phyloP scores from a whole-genome alignment of 2,113 vertebrate genomes.

The Saguinus midas region DNA sequence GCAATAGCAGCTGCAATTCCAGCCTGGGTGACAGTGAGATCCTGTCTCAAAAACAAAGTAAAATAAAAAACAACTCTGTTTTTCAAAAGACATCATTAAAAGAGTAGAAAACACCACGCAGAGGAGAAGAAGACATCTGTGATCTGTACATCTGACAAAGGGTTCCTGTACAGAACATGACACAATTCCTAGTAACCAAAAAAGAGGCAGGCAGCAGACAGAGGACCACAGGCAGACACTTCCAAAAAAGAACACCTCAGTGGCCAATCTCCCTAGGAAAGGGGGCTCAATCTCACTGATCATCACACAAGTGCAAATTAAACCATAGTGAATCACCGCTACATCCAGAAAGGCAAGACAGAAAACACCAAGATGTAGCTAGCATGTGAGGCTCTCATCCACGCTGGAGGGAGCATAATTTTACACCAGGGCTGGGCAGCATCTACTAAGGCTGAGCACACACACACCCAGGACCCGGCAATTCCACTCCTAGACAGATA shows the following conservation, averaged over 20 bases:
- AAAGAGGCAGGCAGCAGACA: neutral
- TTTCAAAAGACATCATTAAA: neutral
- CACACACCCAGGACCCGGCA: neutral
- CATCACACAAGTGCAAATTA: neutral
- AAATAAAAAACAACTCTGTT: neutral
- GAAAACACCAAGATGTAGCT: rapidly evolving
- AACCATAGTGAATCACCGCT: no score
- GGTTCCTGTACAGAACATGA: neutral
- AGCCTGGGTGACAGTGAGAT: no score
- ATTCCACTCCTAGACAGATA: neutral
- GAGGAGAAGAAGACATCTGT: neutral
- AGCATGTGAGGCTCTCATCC: no score
- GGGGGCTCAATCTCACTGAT: no score
- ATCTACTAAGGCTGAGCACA: neutral
- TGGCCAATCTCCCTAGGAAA: no score
- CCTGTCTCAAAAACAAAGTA: no score
- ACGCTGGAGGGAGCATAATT: rapidly evolving
- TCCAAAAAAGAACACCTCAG: neutral
- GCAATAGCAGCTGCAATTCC: no score
- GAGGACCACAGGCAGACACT: neutral
- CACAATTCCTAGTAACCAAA: neutral
- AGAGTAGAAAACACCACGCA: neutral
- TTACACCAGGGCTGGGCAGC: no score
- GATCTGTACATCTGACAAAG: no score
- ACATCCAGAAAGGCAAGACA: neutral